Percentiles rank a stretch among this genome's conserved stretches.
Conservation (phyloP, 2,888 invertebrate species). For the Escarpia spicata region DNA sequence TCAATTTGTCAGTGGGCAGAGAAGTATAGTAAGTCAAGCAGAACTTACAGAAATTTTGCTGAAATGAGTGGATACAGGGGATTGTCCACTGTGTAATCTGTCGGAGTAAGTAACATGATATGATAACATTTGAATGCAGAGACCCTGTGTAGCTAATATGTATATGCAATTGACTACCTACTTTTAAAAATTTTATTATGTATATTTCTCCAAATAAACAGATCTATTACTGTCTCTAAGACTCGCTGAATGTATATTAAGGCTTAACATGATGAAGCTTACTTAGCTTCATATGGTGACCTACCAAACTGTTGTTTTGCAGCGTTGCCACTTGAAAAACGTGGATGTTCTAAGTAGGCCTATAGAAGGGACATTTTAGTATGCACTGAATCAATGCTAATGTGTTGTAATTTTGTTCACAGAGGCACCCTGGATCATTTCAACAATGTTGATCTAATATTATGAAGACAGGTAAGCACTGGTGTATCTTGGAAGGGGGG, state of each 20-base stretch:
- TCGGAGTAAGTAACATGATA: background rate
- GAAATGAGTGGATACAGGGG: background rate
- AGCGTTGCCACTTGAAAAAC: background rate
- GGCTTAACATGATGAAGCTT: no score
- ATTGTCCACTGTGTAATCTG: background rate
- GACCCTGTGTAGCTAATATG: background rate
- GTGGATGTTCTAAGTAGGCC: background rate
- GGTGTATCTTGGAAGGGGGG: no score
- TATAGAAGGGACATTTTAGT: background rate
- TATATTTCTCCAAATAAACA: no score
- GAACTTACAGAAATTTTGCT: slow-evolving; percentile 9
- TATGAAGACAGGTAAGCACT: background rate
- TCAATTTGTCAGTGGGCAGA: background rate
- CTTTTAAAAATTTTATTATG: no score
- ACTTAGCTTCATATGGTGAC: background rate
- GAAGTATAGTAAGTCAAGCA: slow-evolving; percentile 10
- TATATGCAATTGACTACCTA: no score
- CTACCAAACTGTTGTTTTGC: background rate
- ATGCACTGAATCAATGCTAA: background rate
- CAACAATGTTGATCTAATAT: background rate
- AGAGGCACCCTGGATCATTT: background rate
- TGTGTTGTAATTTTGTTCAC: background rate
- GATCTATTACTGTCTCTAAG: no score
- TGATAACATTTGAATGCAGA: background rate
- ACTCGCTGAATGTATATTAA: no score